Percentiles rank a stretch among this genome's conserved stretches.
Evolutionary conservation across 2,888 invertebrate genomes (phyloP).

Genomic region (Macrophya annulata): DNA sequence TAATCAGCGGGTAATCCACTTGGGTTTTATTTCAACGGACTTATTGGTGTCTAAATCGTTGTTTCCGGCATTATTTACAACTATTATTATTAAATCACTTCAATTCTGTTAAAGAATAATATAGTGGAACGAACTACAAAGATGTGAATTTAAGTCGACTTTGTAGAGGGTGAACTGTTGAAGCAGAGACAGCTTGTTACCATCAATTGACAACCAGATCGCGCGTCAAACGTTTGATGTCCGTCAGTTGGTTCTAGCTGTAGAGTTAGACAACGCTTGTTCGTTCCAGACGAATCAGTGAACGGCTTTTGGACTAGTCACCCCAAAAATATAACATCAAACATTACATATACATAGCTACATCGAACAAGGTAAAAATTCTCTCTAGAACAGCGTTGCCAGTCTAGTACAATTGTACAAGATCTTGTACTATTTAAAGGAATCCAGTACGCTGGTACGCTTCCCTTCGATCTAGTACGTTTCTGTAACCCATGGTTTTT

Average conservation of each 20-base stretch:
- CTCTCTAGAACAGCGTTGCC: constrained; percentile 28
- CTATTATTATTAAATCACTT: not conserved
- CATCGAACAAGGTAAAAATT: no score
- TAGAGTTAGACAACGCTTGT: not conserved
- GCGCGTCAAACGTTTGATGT: not conserved
- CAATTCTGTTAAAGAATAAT: not conserved
- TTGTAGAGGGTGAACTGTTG: no score
- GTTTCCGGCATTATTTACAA: not conserved
- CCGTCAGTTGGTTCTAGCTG: not conserved
- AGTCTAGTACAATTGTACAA: constrained; percentile 23
- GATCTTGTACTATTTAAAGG: not conserved
- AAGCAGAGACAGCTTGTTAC: not conserved
- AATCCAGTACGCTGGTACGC: no score
- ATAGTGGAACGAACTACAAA: no score
- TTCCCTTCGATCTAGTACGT: no score
- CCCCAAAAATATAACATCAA: not conserved
- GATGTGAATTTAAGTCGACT: no score
- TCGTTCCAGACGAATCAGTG: not conserved
- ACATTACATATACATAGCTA: no score
- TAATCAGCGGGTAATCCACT: not conserved
- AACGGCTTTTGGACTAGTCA: not conserved
- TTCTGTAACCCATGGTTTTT: no score
- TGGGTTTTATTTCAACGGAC: not conserved
- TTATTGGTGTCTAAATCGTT: not conserved
- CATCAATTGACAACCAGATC: not conserved